Evolutionary conservation across 2,888 invertebrate genomes (phyloP).

Genomic region (Amphipoea oculea): DNA sequence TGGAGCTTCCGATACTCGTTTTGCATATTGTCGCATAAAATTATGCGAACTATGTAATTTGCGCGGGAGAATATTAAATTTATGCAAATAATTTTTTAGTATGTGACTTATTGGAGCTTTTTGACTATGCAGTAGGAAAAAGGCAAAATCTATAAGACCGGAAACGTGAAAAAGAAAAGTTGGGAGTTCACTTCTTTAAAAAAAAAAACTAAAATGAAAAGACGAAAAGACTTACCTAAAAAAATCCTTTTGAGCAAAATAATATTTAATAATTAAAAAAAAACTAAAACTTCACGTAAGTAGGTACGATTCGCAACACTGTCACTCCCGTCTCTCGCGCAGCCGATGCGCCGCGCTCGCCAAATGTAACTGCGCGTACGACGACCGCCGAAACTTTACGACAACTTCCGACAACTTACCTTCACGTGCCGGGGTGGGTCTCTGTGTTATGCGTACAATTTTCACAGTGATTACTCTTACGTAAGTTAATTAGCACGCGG

Average conservation of each 20-base stretch:
- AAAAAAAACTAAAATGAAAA: not conserved
- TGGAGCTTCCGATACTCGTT: constrained; percentile 20
- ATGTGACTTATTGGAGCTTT: not conserved
- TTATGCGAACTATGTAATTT: not conserved
- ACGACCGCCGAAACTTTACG: constrained; percentile 50
- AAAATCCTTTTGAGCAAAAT: constrained; percentile 9
- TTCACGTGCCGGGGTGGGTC: constrained; percentile 59
- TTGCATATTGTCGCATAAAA: constrained; percentile 33
- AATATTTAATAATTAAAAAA: constrained; percentile 2
- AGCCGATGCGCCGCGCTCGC: constrained; percentile 61
- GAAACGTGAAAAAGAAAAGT: not conserved
- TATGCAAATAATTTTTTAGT: constrained; percentile 3
- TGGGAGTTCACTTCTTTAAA: accelerated
- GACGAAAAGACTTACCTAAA: constrained; percentile 47
- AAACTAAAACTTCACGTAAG: constrained; percentile 39
- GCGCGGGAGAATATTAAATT: not conserved
- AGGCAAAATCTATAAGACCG: not conserved
- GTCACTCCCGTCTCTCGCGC: constrained; percentile 64
- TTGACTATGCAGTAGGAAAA: not conserved
- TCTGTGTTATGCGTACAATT: constrained; percentile 52
- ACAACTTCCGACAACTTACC: constrained; percentile 53
- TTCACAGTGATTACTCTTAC: constrained; percentile 53
- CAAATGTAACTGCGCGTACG: constrained; percentile 56
- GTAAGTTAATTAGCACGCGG: constrained; percentile 52
- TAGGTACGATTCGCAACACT: constrained; percentile 49